Conservation (phyloP, 2,888 invertebrate genomes). For the Drosophila merina region DNA sequence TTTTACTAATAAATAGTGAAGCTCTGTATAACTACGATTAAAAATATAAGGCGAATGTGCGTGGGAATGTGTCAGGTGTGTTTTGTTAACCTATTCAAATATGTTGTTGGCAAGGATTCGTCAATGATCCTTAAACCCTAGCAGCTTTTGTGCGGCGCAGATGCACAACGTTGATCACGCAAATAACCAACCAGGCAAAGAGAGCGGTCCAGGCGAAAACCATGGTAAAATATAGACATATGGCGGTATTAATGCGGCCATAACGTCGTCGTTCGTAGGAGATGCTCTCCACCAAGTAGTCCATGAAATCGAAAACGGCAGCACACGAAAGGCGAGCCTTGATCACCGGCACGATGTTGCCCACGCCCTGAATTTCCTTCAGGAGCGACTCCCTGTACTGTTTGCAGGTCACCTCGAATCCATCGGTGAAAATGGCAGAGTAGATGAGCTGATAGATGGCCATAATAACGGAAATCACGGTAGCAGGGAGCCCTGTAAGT, state of each 20-base stretch:
- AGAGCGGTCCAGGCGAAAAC: conserved; percentile 87
- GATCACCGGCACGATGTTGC: conserved; percentile 83
- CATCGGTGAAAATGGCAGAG: conserved; percentile 89
- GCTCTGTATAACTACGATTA: conserved; percentile 32
- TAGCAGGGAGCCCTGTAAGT: conserved; percentile 87
- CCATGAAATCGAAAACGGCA: conserved; percentile 92
- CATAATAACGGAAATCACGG: conserved; percentile 87
- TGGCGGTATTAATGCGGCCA: conserved; percentile 89
- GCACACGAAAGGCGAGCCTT: conserved; percentile 88
- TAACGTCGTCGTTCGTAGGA: conserved; percentile 87
- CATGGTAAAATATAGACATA: conserved; percentile 88
- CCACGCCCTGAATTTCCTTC: conserved; percentile 84
- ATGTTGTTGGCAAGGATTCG: background rate
- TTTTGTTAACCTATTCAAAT: conserved; percentile 14
- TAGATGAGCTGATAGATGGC: conserved; percentile 88
- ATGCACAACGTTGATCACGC: conserved; percentile 85
- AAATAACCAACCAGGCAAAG: conserved; percentile 85
- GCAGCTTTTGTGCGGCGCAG: conserved; percentile 82
- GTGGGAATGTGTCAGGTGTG: conserved; percentile 18
- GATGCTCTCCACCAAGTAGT: conserved; percentile 89
- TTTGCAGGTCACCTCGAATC: conserved; percentile 90
- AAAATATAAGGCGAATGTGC: conserved; percentile 46
- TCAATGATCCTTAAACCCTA: conserved; percentile 67
- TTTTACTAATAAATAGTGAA: conserved; percentile 61
- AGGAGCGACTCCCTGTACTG: conserved; percentile 89